These are phyloP conservation scores for Phthorimaea operculella DNA, from an alignment of 1,140 invertebrate genomes.

Conservation along the genomic window DNA sequence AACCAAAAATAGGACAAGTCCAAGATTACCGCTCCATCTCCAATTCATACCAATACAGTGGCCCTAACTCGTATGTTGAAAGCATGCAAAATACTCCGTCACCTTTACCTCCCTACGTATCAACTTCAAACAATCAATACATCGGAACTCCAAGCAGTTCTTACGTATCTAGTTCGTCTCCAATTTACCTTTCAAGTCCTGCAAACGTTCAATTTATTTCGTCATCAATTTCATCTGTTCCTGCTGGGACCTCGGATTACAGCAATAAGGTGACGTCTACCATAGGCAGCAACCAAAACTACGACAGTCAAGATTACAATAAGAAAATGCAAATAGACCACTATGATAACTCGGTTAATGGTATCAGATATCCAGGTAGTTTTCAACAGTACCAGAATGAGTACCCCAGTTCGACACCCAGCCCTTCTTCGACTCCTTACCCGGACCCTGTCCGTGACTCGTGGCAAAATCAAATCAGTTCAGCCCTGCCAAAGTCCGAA, in stretches of 20 bases:
- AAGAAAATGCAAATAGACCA: conserved; percentile 60
- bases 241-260: conserved; percentile 43
- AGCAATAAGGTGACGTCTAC: conserved; percentile 36
- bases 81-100: conserved; percentile 43
- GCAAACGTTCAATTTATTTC: conserved; percentile 55
- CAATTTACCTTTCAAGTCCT: conserved; percentile 49
- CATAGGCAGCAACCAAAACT: conserved; percentile 30
- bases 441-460: conserved; percentile 32
- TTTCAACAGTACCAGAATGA: conserved; percentile 49
- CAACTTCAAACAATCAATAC: conserved; percentile 53
- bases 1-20: conserved; percentile 40
- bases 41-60: conserved; percentile 42
- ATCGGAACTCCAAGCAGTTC: conserved; percentile 40
- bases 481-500: conserved; percentile 41
- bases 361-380: conserved; percentile 41
- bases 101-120: conserved; percentile 39
- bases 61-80: conserved; percentile 35
- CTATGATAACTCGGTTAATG: conserved; percentile 58
- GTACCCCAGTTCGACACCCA: conserved; percentile 36
- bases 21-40: conserved; percentile 35
- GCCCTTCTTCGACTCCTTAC: conserved; percentile 37
- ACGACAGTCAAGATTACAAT: conserved; percentile 34
- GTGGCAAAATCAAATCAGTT: conserved; percentile 38
- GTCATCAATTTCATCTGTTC: conserved; percentile 40
- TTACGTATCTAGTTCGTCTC: conserved; percentile 53